Evolutionary conservation across 2,797 vertebrate species (phyloP), one percentile per base, ranked within the genome.

Genomic region (Picus viridis): DNA sequence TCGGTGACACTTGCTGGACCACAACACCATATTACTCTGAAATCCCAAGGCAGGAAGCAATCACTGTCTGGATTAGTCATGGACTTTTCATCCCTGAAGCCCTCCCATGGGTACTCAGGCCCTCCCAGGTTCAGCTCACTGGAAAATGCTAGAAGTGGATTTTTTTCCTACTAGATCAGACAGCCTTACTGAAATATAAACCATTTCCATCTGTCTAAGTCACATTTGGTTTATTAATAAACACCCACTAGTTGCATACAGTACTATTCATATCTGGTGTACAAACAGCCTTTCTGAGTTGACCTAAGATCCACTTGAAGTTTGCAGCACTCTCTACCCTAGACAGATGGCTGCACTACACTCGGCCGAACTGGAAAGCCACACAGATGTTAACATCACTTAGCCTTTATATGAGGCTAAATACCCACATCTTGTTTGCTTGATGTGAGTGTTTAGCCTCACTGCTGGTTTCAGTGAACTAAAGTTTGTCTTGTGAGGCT

Each of bases 21-120:
- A 49, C 51, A 69, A n/a, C 2, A 4, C 57, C n/a, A 20, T 80
- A 64, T 82, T 90, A 74, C 71, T 78, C 82, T 61, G 32, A 84
- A 91, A 91, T 71, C 43, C 41, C 34, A 39, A 15, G 71, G 93
- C 88, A 88, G 58, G 71, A 94, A 93, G 51, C 71, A 86, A 67
- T 91, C 11, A 2, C 54, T 74, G 49, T 53, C 54, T 68, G 81
- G 43, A 88, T 94, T 90, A 90, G 77, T 74, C 22, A 36, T 26
- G 74, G n/a, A 12, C 41, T 86, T 89, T 81, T 81, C 65, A 82
- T 82, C 39, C 68, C 73, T 13, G 0, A 53, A 90, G 62, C 0
- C 0, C 43, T 34, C 74, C 85, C 10, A 0, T 24, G 73, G 76
- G 32, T 64, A 47, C 74, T 67, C 53, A 41, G 58, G 34, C 51